Evolutionary conservation across 2,113 vertebrate genomes (phyloP).

Genomic region (Triplophysa siluroides): DNA sequence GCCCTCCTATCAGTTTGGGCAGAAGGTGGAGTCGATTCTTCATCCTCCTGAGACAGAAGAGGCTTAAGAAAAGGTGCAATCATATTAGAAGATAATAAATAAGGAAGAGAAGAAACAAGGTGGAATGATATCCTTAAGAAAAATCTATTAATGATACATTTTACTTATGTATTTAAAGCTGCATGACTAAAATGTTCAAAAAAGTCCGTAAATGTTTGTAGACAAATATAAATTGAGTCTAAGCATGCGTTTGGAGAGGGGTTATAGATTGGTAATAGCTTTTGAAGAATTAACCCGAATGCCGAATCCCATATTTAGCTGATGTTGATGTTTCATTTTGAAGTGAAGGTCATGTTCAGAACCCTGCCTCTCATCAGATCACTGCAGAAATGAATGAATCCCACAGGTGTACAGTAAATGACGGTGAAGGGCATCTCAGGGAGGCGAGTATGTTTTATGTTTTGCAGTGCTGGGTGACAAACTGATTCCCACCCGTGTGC

Average conservation of each 20-base stretch:
- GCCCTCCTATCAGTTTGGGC: background rate
- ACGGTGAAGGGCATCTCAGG: background rate
- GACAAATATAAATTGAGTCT: background rate
- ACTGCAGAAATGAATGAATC: conserved; percentile 1
- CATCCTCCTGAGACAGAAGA: background rate
- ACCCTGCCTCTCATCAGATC: background rate
- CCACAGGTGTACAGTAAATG: conserved; percentile 1
- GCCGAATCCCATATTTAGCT: too few species aligned
- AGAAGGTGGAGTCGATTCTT: background rate
- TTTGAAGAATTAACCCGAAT: too few species aligned
- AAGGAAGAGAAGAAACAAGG: background rate
- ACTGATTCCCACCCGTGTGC: background rate
- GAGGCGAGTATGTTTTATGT: conserved; percentile 16
- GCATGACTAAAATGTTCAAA: too few species aligned
- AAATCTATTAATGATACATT: too few species aligned
- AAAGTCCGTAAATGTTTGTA: background rate
- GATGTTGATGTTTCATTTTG: too few species aligned
- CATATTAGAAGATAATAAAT: background rate
- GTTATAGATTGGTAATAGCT: background rate
- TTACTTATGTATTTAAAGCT: too few species aligned
- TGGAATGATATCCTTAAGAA: too few species aligned
- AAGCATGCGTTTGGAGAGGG: too few species aligned
- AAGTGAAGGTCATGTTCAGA: too few species aligned
- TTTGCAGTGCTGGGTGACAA: conserved; percentile 7
- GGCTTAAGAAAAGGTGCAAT: background rate